These are phyloP conservation scores for Amniataba percoides DNA, from an alignment of 2,797 vertebrate species.

Conservation along the genomic window DNA sequence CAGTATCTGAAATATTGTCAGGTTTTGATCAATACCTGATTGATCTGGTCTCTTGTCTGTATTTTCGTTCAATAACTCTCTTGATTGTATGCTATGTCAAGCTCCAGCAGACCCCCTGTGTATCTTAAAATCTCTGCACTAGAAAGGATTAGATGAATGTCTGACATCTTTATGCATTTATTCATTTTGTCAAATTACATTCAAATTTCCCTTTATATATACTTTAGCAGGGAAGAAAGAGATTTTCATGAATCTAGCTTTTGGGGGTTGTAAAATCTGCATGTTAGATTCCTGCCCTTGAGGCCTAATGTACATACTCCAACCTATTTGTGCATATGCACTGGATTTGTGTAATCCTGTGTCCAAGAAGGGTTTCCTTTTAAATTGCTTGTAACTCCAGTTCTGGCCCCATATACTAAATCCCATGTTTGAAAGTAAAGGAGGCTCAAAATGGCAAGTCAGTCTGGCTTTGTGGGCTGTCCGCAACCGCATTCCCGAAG, in stretches of 20 bases:
- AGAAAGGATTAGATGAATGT: background rate
- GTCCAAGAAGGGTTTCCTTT: constrained; percentile 22
- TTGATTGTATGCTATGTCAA: background rate
- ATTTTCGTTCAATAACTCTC: background rate
- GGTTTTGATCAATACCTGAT: background rate
- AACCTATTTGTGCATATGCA: constrained; percentile 15
- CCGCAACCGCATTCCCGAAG: constrained; percentile 71
- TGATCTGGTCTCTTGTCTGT: background rate
- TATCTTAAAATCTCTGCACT: background rate
- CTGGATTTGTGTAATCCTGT: constrained; percentile 49
- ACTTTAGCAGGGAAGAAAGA: background rate
- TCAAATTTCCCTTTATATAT: background rate
- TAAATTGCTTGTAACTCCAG: constrained; percentile 32
- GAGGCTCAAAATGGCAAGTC: constrained; percentile 50
- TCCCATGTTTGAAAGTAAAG: constrained; percentile 57
- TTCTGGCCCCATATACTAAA: constrained; percentile 48
- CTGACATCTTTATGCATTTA: background rate
- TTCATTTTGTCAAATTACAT: constrained; percentile 3
- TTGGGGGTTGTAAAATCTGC: background rate
- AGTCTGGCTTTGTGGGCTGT: constrained; percentile 66
- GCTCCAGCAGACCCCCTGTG: background rate
- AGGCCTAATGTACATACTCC: constrained; percentile 2
- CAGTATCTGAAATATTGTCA: background rate
- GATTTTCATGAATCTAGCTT: background rate
- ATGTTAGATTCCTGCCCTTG: background rate